Conservation (phyloP, 2,888 invertebrate species). For the Cheilosia pagana region DNA sequence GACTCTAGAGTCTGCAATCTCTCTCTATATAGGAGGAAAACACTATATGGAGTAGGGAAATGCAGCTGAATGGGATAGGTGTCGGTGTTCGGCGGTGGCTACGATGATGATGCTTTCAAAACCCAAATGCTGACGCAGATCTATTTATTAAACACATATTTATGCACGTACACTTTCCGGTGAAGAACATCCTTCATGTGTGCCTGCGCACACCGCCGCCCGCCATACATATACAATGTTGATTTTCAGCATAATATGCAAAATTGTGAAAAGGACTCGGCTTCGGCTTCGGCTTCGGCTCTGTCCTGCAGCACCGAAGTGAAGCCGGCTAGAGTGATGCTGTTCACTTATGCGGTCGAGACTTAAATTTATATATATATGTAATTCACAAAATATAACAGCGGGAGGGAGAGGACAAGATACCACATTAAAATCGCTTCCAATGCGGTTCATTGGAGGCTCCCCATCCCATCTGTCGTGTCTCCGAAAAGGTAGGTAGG, state of each 20-base stretch:
- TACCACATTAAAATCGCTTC: slow-evolving; percentile 56
- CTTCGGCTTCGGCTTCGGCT: too few relatives aligned
- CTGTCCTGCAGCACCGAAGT: not conserved
- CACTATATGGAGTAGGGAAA: slow-evolving; percentile 9
- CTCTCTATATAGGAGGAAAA: not conserved
- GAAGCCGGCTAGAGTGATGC: slow-evolving; percentile 8
- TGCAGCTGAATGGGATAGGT: slow-evolving; percentile 43
- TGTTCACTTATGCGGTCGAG: slow-evolving; percentile 53
- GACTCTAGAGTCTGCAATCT: slow-evolving; percentile 29
- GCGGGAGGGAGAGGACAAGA: not conserved
- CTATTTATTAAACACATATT: slow-evolving; percentile 67
- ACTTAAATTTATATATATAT: slow-evolving; percentile 50
- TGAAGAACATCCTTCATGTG: slow-evolving; percentile 58
- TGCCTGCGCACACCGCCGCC: slow-evolving; percentile 17
- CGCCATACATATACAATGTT: slow-evolving; percentile 44
- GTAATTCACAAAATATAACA: slow-evolving; percentile 24
- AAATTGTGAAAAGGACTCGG: slow-evolving; percentile 54
- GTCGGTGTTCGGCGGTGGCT: slow-evolving; percentile 7
- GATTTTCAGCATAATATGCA: slow-evolving; percentile 71
- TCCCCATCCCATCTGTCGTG: not conserved
- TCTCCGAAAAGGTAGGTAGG: slow-evolving; percentile 27
- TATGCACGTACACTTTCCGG: slow-evolving; percentile 56
- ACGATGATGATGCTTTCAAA: slow-evolving; percentile 52
- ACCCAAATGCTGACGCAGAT: slow-evolving; percentile 68
- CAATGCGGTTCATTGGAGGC: slow-evolving; percentile 54